A percentile compares a stretch with the other conserved stretches of the same genome.
These are phyloP conservation scores for Puntigrus tetrazona DNA, from an alignment of 2,113 vertebrate species.

Conservation along the genomic window DNA sequence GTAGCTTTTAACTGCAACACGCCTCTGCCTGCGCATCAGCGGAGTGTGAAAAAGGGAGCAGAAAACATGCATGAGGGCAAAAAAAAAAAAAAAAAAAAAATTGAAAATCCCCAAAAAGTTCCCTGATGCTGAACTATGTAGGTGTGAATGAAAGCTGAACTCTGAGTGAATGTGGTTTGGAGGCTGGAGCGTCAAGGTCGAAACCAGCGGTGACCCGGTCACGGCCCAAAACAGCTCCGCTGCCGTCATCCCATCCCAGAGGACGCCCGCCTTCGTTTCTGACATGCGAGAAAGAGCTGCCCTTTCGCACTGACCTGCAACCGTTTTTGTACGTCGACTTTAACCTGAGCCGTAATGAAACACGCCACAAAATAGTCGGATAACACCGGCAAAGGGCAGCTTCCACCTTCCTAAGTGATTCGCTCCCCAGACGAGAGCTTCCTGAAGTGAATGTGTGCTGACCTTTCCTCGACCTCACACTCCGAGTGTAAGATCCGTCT, in stretches of 20 bases:
- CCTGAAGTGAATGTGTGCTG: constrained; percentile 48
- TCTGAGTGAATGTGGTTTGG: background rate
- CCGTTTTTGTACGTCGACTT: background rate
- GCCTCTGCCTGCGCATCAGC: constrained; percentile 18
- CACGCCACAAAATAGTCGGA: background rate
- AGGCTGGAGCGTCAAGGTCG: constrained; percentile 56
- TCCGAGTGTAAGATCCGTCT: background rate
- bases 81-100: background rate
- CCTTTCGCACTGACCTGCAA: constrained; percentile 5
- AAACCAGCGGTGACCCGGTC: constrained; percentile 63
- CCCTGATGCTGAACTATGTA: background rate
- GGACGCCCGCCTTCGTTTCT: background rate
- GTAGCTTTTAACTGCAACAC: constrained; percentile 19
- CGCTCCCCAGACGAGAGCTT: constrained; percentile 64
- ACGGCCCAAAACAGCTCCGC: constrained; percentile 51
- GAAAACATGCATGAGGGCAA: background rate
- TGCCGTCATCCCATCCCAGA: constrained; percentile 7
- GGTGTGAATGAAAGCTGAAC: background rate
- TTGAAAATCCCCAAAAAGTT: background rate
- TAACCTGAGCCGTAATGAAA: constrained; percentile 15
- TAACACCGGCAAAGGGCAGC: constrained; percentile 18
- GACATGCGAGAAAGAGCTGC: background rate
- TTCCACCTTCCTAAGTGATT: constrained; percentile 50
- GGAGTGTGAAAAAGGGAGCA: background rate
- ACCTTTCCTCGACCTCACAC: constrained; percentile 50